Conservation (phyloP, 2,113 vertebrate species). For the Centropus unirufus region DNA sequence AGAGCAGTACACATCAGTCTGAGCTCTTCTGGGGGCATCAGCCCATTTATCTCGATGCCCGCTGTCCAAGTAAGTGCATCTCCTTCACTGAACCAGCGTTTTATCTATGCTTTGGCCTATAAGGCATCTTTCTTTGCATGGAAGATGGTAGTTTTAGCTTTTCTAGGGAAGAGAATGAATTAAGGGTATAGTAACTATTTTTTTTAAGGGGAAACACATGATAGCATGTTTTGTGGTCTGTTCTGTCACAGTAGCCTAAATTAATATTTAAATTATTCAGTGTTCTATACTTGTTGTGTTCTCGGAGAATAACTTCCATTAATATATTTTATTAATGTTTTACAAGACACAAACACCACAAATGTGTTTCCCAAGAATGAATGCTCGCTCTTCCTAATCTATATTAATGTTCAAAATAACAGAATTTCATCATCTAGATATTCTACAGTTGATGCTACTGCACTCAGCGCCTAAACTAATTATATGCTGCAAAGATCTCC, state of each 20-base stretch:
- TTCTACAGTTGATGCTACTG: neutral
- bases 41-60: neutral
- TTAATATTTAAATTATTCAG: neutral
- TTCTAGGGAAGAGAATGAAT: neutral
- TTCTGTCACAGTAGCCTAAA: neutral
- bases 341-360: neutral
- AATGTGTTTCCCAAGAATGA: neutral
- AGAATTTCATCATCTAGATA: neutral
- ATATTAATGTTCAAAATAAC: neutral
- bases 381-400: neutral
- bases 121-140: neutral
- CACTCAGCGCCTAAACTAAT: neutral
- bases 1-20: neutral
- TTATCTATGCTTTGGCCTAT: neutral
- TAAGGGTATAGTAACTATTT: neutral
- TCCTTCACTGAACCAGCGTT: neutral
- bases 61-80: neutral
- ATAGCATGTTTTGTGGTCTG: rapidly evolving
- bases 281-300: neutral
- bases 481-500: neutral
- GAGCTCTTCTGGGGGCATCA: neutral
- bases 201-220: neutral
- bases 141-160: neutral
- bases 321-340: neutral
- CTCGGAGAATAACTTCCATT: neutral